phyloP scores from a whole-genome alignment of 1,140 invertebrate species.

The Cydia splendana region DNA sequence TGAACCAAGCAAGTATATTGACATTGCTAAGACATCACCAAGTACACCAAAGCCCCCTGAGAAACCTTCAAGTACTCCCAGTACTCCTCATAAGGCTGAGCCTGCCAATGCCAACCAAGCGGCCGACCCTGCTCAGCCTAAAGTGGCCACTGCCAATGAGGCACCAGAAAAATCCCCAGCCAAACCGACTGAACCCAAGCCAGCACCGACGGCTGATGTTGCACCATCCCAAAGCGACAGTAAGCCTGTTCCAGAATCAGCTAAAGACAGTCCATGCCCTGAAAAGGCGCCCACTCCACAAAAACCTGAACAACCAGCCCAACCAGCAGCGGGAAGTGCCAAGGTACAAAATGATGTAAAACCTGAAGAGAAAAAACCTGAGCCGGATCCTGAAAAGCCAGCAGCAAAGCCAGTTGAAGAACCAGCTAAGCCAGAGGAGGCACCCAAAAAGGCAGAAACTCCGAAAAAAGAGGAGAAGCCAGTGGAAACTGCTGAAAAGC shows the following conservation, averaged over 20 bases:
- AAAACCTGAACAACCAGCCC: conserved; percentile 44
- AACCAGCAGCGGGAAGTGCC: conserved; percentile 45
- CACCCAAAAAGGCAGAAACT: conserved; percentile 51
- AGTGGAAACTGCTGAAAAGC: conserved; percentile 38
- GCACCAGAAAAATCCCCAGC: conserved; percentile 65
- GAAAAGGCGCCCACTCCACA: conserved; percentile 54
- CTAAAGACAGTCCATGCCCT: conserved; percentile 64
- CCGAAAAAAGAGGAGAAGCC: conserved; percentile 45
- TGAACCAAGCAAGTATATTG: conserved; percentile 70
- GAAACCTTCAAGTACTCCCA: conserved; percentile 56
- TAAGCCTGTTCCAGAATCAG: conserved; percentile 68
- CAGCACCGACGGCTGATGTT: conserved; percentile 64
- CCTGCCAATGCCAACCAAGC: conserved; percentile 48
- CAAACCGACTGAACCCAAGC: conserved; percentile 65
- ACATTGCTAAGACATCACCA: conserved; percentile 74
- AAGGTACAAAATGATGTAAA: conserved; percentile 53
- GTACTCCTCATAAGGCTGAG: conserved; percentile 64
- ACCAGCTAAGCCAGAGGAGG: conserved; percentile 44
- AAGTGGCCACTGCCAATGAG: conserved; percentile 71
- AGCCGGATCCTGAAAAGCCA: conserved; percentile 43
- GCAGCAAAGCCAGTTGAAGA: conserved; percentile 40
- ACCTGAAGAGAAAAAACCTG: conserved; percentile 57
- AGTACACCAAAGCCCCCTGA: conserved; percentile 73
- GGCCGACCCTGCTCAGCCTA: conserved; percentile 61
- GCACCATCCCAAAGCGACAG: conserved; percentile 68